phyloP scores from a whole-genome alignment of 2,888 invertebrate species.

The Metallyticus violacea region DNA sequence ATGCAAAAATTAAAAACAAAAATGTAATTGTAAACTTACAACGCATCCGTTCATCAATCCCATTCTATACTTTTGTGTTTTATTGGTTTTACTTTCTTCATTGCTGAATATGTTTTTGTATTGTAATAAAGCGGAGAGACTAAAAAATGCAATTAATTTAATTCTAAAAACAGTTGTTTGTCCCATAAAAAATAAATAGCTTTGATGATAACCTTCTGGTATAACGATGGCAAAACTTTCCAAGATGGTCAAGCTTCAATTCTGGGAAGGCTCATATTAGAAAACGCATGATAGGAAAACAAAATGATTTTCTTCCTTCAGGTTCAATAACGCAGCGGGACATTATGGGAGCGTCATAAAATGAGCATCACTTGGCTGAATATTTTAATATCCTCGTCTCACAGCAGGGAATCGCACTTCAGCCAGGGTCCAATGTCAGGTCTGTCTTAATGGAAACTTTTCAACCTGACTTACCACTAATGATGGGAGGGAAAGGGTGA shows the following conservation, averaged over 20 bases:
- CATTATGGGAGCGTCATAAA: neutral
- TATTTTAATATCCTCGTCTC: neutral
- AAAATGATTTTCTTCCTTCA: neutral
- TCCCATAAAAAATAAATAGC: neutral
- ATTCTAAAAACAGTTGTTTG: neutral
- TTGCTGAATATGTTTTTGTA: no score
- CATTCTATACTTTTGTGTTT: no score
- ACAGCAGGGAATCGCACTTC: neutral
- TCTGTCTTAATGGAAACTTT: neutral
- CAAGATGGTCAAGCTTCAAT: no score
- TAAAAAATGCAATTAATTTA: no score
- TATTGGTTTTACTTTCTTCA: no score
- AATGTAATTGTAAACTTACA: no score
- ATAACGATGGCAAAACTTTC: no score
- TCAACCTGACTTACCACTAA: neutral
- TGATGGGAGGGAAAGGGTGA: neutral
- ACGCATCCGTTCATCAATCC: no score
- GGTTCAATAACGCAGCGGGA: neutral
- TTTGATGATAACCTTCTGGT: neutral
- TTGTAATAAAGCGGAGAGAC: no score
- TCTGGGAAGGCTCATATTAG: no score
- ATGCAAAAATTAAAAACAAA: no score
- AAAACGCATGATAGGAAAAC: neutral
- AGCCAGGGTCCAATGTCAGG: neutral
- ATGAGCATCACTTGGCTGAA: neutral